These are phyloP conservation scores for Oryzias celebensis DNA, from an alignment of 2,113 vertebrate species.

Conservation along the genomic window DNA sequence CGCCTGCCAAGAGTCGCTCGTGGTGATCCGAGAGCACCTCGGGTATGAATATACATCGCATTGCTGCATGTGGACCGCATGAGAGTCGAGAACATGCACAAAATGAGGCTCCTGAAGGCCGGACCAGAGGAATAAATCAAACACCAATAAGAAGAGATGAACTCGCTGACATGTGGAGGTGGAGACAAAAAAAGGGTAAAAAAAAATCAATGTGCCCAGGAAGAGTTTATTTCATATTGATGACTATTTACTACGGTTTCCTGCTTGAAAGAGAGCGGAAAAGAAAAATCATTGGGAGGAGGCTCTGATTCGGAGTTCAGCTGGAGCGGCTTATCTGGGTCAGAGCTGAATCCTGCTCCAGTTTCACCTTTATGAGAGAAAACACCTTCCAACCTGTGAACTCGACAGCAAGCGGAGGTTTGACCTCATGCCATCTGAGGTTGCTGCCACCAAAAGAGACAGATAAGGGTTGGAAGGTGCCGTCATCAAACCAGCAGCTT, in stretches of 20 bases:
- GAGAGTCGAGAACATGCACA: conserved; percentile 24
- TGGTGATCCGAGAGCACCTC: background rate
- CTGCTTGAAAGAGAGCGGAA: conserved; percentile 5
- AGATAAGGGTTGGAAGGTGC: conserved; percentile 17
- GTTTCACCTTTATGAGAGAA: conserved; percentile 30
- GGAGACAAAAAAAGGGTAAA: conserved; percentile 41
- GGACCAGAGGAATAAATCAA: conserved; percentile 56
- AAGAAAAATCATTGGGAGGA: conserved; percentile 19
- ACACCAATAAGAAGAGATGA: conserved; percentile 35
- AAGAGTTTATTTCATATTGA: conserved; percentile 71
- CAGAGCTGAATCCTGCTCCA: conserved; percentile 28
- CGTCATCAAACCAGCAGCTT: conserved; percentile 24
- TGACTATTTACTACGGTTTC: conserved; percentile 56
- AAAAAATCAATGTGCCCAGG: conserved; percentile 67
- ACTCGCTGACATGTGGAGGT: conserved; percentile 33
- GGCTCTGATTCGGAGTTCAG: conserved; percentile 31
- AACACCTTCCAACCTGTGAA: conserved; percentile 12
- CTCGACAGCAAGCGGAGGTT: background rate
- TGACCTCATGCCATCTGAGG: conserved; percentile 13
- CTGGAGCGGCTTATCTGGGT: conserved; percentile 39
- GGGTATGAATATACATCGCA: conserved; percentile 26
- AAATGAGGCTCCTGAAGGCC: conserved; percentile 40
- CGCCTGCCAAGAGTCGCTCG: background rate
- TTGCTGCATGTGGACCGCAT: conserved; percentile 13
- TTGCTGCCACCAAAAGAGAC: conserved; percentile 3